Percentiles rank a stretch among this genome's conserved stretches.
phyloP scores from a whole-genome alignment of 2,888 invertebrate species.

The Athalia circularis region DNA sequence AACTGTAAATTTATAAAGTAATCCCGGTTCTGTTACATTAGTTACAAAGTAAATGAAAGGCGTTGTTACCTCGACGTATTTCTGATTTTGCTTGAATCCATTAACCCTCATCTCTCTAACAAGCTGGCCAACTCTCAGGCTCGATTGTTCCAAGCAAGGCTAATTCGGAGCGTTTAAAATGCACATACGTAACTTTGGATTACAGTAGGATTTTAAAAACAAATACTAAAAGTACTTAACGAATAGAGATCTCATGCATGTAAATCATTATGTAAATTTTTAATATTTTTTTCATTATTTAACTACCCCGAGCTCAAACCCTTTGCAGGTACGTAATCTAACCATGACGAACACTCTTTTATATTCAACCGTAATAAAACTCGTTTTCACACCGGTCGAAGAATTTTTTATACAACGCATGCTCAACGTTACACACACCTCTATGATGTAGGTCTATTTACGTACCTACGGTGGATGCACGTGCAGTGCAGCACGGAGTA shows the following conservation, averaged over 20 bases:
- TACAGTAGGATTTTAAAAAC: slow-evolving; percentile 32
- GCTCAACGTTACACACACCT: no score
- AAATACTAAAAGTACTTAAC: slow-evolving; percentile 37
- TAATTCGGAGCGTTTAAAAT: slow-evolving; percentile 38
- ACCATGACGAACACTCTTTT: slow-evolving; percentile 30
- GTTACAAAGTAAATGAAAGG: neutral
- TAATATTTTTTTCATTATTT: slow-evolving; percentile 31
- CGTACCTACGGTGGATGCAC: neutral
- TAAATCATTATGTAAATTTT: slow-evolving; percentile 41
- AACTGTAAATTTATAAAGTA: neutral
- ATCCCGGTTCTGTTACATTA: neutral
- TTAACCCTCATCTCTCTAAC: slow-evolving; percentile 19
- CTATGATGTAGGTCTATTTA: no score
- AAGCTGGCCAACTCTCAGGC: neutral
- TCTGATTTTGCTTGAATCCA: slow-evolving; percentile 11
- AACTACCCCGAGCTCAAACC: slow-evolving; percentile 14
- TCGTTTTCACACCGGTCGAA: slow-evolving; percentile 27
- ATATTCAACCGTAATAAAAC: slow-evolving; percentile 24
- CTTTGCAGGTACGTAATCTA: slow-evolving; percentile 13
- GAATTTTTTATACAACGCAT: neutral
- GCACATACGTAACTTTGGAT: slow-evolving; percentile 40
- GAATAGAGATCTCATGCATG: slow-evolving; percentile 35
- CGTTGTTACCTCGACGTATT: neutral
- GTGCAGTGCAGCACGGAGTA: neutral
- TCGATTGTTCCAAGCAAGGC: slow-evolving; percentile 27